Evolutionary conservation across 2,797 vertebrate genomes (phyloP), one percentile per base, ranked within the genome.

Genomic region (Cephalopachus bancanus): DNA sequence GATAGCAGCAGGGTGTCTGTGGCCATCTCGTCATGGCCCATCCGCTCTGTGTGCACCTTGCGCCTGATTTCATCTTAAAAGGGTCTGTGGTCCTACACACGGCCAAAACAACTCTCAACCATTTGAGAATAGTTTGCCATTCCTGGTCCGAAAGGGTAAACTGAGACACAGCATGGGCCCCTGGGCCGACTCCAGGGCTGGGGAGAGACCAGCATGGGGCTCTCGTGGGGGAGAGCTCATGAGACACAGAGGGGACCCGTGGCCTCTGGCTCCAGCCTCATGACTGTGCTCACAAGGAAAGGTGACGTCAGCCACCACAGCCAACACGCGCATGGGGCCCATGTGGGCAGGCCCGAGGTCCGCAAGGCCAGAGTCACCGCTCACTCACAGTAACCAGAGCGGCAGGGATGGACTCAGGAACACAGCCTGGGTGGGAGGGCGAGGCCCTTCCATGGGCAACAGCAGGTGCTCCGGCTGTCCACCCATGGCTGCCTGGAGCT

Each of bases 1-100:
- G 65, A 15, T 19, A 3, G 65, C 1, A 1, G 60, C 44, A 8
- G 16, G 30, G 55, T 0, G 0, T 28, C 14, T 1, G 17, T 0
- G 2, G 28, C 24, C 9, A 1, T 15, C n/a, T 49, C 8, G 1
- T 37, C 49, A 12, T 0, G 0, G 30, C 6, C 44, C 5, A 0
- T 28, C n/a, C 15, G 4, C 72, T 28, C 28, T 0, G 37, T 37
- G 33, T 1, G 44, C 20, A 14, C 10, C 53, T 20, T 1, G 15
- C 0, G 0, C 62, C 69, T 28, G 14, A 26, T 30, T 51, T 12
- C 60, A 60, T 49, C 59, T 30, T 1, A 4, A 20, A 44, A 9
- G 49, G 55, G 28, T 20, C 3, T 5, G 44, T 5, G 44, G 44
- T 7, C 30, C 59, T 57, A 30, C 0, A 3, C 4, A 5, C 53